phyloP scores from a whole-genome alignment of 2,888 invertebrate species.

The Aromia moschata region DNA sequence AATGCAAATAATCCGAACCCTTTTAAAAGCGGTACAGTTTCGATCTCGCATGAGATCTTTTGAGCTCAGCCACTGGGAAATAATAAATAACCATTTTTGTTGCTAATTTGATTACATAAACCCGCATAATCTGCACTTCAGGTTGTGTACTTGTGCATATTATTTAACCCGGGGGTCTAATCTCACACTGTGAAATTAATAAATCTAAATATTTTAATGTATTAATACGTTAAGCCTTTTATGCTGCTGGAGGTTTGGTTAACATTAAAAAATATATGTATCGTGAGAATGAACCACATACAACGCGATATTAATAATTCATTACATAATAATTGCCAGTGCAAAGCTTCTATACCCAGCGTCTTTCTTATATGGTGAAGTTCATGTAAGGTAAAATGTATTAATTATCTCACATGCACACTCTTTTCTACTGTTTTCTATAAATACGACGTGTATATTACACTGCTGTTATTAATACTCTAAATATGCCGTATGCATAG shows the following conservation, averaged over 20 bases:
- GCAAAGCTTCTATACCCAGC: conserved; percentile 2
- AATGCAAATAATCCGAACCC: conserved; percentile 46
- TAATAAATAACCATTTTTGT: conserved; percentile 27
- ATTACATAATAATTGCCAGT: conserved; percentile 26
- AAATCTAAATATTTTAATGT: conserved; percentile 54
- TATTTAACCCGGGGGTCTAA: conserved; percentile 35
- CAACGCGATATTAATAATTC: conserved; percentile 25
- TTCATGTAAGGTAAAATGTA: conserved; percentile 10
- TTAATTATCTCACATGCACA: conserved; percentile 4
- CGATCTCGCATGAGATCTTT: conserved; percentile 33
- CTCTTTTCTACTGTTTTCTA: too few relatives aligned
- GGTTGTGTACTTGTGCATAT: conserved; percentile 18
- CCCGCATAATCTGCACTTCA: conserved; percentile 41
- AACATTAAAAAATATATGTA: conserved; percentile 27
- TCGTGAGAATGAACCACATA: conserved; percentile 36
- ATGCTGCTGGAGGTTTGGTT: conserved; percentile 29
- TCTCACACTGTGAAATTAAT: conserved; percentile 54
- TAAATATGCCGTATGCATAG: too few relatives aligned
- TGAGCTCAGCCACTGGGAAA: conserved; percentile 28
- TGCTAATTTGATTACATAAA: conserved; percentile 39
- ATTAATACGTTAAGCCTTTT: conserved; percentile 37
- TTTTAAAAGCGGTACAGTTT: conserved; percentile 45
- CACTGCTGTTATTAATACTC: too few relatives aligned
- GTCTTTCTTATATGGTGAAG: not conserved
- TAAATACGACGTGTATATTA: too few relatives aligned